Evolutionary conservation across 1,140 invertebrate species (phyloP).

Genomic region (Formica selysi): DNA sequence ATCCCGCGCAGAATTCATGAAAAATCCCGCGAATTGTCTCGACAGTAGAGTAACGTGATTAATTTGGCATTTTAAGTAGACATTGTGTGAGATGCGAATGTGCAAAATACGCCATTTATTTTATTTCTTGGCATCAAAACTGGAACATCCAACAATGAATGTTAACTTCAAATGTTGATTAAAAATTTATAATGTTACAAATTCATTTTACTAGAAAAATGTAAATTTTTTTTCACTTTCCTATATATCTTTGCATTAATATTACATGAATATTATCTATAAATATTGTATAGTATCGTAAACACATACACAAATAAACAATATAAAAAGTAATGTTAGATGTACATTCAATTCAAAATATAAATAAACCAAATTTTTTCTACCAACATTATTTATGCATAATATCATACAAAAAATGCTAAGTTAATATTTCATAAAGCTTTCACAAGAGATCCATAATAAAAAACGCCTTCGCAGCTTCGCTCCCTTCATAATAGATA

Average conservation of each 20-base stretch:
- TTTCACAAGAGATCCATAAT: not conserved
- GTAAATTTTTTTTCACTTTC: constrained; percentile 10
- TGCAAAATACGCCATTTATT: constrained; percentile 44
- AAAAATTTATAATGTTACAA: constrained; percentile 16
- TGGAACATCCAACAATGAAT: constrained; percentile 28
- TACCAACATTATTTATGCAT: constrained; percentile 17
- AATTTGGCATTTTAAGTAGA: constrained; percentile 58
- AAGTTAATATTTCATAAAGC: constrained; percentile 22
- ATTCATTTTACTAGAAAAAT: constrained; percentile 12
- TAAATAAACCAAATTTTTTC: not conserved
- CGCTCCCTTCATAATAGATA: constrained; percentile 13
- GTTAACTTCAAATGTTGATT: constrained; percentile 4
- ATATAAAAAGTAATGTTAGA: constrained; percentile 7
- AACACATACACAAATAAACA: not conserved
- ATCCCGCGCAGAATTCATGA: constrained; percentile 47
- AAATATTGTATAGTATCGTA: not conserved
- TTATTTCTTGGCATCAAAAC: constrained; percentile 24
- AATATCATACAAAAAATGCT: constrained; percentile 20
- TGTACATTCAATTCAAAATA: not conserved
- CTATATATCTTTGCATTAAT: not conserved
- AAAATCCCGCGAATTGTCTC: constrained; percentile 58
- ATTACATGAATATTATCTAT: not conserved
- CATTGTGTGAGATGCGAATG: constrained; percentile 24
- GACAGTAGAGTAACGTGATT: constrained; percentile 46
- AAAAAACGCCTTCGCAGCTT: constrained; percentile 7